These are phyloP conservation scores for Drosophila ohnishii DNA, from an alignment of 1,140 invertebrate genomes.

Conservation along the genomic window DNA sequence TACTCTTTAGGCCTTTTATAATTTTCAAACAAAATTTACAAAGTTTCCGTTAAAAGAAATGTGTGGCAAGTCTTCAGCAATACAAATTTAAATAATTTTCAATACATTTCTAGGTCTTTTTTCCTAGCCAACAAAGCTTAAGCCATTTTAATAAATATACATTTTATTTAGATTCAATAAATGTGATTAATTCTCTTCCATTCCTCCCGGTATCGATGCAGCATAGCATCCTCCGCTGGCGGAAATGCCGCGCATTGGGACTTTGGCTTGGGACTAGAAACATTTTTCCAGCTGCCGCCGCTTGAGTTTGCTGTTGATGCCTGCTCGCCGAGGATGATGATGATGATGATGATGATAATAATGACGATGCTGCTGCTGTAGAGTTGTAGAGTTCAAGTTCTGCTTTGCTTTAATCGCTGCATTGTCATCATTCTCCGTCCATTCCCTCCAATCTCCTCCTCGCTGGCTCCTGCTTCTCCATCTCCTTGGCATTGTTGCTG, in stretches of 20 bases:
- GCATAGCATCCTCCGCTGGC: slow-evolving; percentile 62
- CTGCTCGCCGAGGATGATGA: neutral
- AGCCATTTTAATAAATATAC: slow-evolving; percentile 46
- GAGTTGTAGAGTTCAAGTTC: slow-evolving; percentile 70
- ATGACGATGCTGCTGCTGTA: slow-evolving; percentile 9
- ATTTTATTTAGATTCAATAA: slow-evolving; percentile 74
- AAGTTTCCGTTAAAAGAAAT: neutral
- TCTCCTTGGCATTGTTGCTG: slow-evolving; percentile 15
- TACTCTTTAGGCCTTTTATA: too few relatives aligned
- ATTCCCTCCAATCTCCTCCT: slow-evolving; percentile 17
- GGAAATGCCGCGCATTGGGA: slow-evolving; percentile 75
- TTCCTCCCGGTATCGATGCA: slow-evolving; percentile 9
- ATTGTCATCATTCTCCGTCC: slow-evolving; percentile 68
- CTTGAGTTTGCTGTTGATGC: slow-evolving; percentile 5
- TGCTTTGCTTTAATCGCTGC: slow-evolving; percentile 78
- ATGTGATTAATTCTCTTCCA: slow-evolving; percentile 51
- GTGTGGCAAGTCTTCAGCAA: neutral
- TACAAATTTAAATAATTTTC: neutral
- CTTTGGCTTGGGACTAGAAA: slow-evolving; percentile 36
- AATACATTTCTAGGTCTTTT: neutral
- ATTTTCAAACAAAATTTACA: neutral
- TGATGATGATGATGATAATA: slow-evolving; percentile 4
- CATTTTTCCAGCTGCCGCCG: slow-evolving; percentile 72
- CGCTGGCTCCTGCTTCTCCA: slow-evolving; percentile 25
- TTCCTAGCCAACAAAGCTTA: slow-evolving; percentile 20